Conservation (phyloP, 2,113 vertebrate species). For the Mus musculus region GRCm39 chr6:22282501-22283000, state of each 20-base stretch:
- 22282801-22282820: conserved; percentile 28
- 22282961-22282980: conserved; percentile 36
- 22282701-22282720: not conserved
- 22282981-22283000: conserved; percentile 58
- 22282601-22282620: too few relatives aligned
- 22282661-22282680: not conserved
- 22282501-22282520: not conserved
- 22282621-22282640: not conserved
- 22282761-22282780: not conserved
- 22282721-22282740: too few relatives aligned
- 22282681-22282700: not conserved
- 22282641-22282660: not conserved
- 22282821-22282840: not conserved
- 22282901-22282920: not conserved
- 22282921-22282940: conserved; percentile 25
- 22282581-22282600: not conserved
- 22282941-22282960: not conserved
- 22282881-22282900: not conserved
- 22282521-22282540: not conserved
- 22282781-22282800: conserved; percentile 14
- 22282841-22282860: conserved; percentile 16
- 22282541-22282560: not conserved
- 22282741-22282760: not conserved
- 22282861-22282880: not conserved
- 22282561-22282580: too few relatives aligned